Base-by-base conservation (phyloP, 2,888 invertebrate genomes). In the Homarus gammarus region DNA sequence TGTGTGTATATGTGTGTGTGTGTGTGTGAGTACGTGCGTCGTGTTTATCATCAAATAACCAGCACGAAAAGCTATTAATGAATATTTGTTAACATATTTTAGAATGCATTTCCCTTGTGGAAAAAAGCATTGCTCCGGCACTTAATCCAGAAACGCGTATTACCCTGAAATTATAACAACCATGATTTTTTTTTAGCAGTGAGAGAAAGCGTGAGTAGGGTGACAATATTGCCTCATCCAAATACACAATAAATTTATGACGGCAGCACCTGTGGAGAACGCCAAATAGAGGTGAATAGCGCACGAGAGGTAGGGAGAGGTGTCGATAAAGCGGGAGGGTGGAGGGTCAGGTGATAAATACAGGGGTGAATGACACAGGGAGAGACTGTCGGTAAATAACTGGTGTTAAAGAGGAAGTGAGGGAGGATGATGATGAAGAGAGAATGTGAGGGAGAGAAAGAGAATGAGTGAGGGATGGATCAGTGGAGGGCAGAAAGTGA, bases 1-100 rank as follows among this genome's bases (percentile, higher is more conserved):
- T 56, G 18, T 56, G 2, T 56, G 56, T 56, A 56, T 56, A 56
- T 56, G 18, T 49, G 44, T 12, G 12, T 49, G 44, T 22, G 22
- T 64, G 27, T 64, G 64, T 8, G 64, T 64, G 5, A 27, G 27
- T 27, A 8, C 64, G 77, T 84, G 31, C 61, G 84, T 84, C 40
- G 36, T 56, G 85, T 73, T 75, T 61, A 85, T 78, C 77, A 78
- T 87, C 82, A 81, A 82, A 87, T 87, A 87, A 73, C 82, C 87
- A 82, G 44, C 87, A 73, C 79, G 51, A 64, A 82, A 87, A 73
- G 75, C 64, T 75, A 82, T 82, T 87, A 82, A 87, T 87, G 82
- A 87, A 87, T 87, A 87, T 87, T 75, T 81, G 87, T 87, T 82
- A 87, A 87, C 87, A 82, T 81, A 82, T 82, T 87, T 87, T 87